Conservation (phyloP, 2,888 invertebrate genomes). For the Aporophyla lueneburgensis region DNA sequence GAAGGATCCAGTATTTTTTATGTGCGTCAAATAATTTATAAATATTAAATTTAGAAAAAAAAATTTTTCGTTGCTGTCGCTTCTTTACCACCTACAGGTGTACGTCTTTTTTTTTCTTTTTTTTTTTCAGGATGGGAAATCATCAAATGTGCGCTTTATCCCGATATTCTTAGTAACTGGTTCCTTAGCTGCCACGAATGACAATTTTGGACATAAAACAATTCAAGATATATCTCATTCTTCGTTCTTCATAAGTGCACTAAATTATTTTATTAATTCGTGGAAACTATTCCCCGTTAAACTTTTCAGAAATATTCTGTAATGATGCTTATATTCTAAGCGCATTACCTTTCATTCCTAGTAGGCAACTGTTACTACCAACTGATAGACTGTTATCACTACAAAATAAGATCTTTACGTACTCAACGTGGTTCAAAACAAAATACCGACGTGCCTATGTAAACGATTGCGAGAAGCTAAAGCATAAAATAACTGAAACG, state of each 20-base stretch:
- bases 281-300: background rate
- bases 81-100: too few relatives aligned
- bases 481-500: slow-evolving; percentile 40
- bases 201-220: background rate
- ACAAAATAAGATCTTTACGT: slow-evolving; percentile 9
- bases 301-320: background rate
- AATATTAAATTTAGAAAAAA: too few relatives aligned
- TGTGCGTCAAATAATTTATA: too few relatives aligned
- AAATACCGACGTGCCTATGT: background rate
- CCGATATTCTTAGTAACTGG: background rate
- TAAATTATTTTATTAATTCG: background rate
- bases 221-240: background rate
- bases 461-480: slow-evolving; percentile 19
- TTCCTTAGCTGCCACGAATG: background rate
- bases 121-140: too few relatives aligned
- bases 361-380: background rate
- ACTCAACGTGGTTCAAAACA: background rate
- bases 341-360: background rate
- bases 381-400: background rate
- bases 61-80: too few relatives aligned
- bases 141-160: background rate
- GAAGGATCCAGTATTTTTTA: too few relatives aligned
- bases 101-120: too few relatives aligned
- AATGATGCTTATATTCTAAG: background rate
- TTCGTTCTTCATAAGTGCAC: too few relatives aligned